Conservation (phyloP, 2,888 invertebrate species). For the Brassicogethes aeneus region DNA sequence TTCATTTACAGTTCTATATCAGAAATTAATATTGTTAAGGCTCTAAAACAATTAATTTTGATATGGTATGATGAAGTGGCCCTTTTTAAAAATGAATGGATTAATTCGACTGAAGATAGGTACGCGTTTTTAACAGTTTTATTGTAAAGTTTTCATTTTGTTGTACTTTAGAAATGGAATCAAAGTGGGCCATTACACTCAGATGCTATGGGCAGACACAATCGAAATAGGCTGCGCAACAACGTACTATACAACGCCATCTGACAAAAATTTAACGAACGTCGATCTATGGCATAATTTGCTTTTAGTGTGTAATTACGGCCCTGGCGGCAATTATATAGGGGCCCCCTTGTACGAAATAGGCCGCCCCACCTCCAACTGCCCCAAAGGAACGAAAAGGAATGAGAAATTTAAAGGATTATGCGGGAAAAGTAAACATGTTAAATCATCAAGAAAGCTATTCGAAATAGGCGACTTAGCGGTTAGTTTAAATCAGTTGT, state of each 20-base stretch:
- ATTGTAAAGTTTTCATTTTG: neutral
- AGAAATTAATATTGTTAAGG: slow-evolving; percentile 22
- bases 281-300: slow-evolving; percentile 27
- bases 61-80: slow-evolving; percentile 36
- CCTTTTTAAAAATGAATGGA: slow-evolving; percentile 29
- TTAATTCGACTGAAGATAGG: slow-evolving; percentile 30
- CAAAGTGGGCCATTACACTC: slow-evolving; percentile 36
- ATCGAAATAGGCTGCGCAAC: slow-evolving; percentile 33
- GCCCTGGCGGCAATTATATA: slow-evolving; percentile 35
- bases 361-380: slow-evolving; percentile 29
- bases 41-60: slow-evolving; percentile 27
- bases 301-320: slow-evolving; percentile 36
- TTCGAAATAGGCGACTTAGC: neutral
- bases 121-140: slow-evolving; percentile 9
- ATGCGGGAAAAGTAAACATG: slow-evolving; percentile 21
- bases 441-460: slow-evolving; percentile 4
- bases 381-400: slow-evolving; percentile 18
- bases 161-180: slow-evolving; percentile 20
- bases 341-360: slow-evolving; percentile 31
- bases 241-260: slow-evolving; percentile 25
- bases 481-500: neutral
- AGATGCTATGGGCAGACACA: slow-evolving; percentile 36
- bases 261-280: too few species aligned
- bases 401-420: slow-evolving; percentile 26
- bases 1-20: slow-evolving; percentile 26